Evolutionary conservation across 1,140 invertebrate genomes (phyloP).

Genomic region (Cyrtorhinus lividipennis): DNA sequence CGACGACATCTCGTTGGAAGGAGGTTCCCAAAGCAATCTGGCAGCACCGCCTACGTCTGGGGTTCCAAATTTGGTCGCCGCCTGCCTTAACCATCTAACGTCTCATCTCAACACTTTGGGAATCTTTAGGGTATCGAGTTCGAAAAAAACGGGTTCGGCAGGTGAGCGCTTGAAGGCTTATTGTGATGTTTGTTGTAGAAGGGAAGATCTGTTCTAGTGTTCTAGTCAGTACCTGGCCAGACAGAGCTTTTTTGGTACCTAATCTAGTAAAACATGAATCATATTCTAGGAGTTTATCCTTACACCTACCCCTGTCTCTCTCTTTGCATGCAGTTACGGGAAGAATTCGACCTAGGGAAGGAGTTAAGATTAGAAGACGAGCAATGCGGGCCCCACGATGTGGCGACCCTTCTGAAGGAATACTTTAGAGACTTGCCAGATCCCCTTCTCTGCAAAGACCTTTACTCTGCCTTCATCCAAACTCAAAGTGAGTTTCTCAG

Average conservation of each 20-base stretch:
- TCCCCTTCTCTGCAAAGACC: conserved; percentile 71
- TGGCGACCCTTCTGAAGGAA: conserved; percentile 83
- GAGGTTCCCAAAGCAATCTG: conserved; percentile 28
- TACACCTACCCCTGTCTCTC: too few relatives aligned
- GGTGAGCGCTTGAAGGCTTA: too few relatives aligned
- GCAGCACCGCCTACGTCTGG: conserved; percentile 21
- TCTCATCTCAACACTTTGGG: conserved; percentile 63
- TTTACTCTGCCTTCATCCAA: conserved; percentile 77
- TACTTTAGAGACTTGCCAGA: conserved; percentile 86
- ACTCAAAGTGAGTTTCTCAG: conserved; percentile 89
- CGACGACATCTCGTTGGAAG: conserved; percentile 28
- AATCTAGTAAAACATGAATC: too few relatives aligned
- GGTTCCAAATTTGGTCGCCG: conserved; percentile 56
- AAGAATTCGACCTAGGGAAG: conserved; percentile 75
- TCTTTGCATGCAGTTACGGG: conserved; percentile 51
- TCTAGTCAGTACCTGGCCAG: too few relatives aligned
- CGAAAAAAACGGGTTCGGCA: conserved; percentile 81
- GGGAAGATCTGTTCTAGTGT: too few relatives aligned
- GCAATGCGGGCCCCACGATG: conserved; percentile 81
- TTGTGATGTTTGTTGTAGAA: too few relatives aligned
- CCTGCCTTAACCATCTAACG: conserved; percentile 67
- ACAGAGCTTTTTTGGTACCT: too few relatives aligned
- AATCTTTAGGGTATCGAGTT: conserved; percentile 77
- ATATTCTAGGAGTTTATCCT: too few relatives aligned
- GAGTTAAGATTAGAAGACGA: conserved; percentile 60